Evolutionary conservation across 2,113 vertebrate species (phyloP).

Genomic region (Ovis canadensis): DNA sequence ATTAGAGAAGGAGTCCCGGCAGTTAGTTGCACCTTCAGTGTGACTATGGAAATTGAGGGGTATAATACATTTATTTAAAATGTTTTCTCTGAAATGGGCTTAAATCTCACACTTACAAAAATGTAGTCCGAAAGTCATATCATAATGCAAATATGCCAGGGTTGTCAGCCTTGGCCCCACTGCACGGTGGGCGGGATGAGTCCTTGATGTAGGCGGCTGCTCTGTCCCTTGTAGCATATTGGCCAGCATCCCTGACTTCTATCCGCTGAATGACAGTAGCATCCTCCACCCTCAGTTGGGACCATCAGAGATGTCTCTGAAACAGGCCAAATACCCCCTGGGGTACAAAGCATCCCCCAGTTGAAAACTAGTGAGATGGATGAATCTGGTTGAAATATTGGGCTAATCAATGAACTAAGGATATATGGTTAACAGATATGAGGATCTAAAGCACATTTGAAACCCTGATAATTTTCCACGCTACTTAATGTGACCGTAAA

Average conservation of each 20-base stretch:
- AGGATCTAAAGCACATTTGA: not conserved
- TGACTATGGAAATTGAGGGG: not conserved
- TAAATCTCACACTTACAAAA: not conserved
- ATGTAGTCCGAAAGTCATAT: not conserved
- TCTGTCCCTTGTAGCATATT: not conserved
- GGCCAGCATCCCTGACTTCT: not conserved
- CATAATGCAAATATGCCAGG: not conserved
- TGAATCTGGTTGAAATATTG: not conserved
- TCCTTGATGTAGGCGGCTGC: not conserved
- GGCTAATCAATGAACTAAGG: not conserved
- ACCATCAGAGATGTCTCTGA: not conserved
- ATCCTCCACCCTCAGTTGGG: rapidly evolving
- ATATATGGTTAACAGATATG: not conserved
- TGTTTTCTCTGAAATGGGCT: not conserved
- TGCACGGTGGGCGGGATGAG: no score
- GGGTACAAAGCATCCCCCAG: not conserved
- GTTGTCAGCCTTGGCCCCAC: not conserved
- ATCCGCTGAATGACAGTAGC: not conserved
- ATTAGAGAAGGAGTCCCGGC: not conserved
- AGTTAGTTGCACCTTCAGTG: not conserved
- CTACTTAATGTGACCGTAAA: not conserved
- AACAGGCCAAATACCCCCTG: not conserved
- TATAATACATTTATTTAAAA: not conserved
- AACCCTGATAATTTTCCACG: not conserved
- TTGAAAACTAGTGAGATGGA: not conserved